Conservation (phyloP, 1,140 invertebrate genomes). For the Zeugodacus cucurbitae region DNA sequence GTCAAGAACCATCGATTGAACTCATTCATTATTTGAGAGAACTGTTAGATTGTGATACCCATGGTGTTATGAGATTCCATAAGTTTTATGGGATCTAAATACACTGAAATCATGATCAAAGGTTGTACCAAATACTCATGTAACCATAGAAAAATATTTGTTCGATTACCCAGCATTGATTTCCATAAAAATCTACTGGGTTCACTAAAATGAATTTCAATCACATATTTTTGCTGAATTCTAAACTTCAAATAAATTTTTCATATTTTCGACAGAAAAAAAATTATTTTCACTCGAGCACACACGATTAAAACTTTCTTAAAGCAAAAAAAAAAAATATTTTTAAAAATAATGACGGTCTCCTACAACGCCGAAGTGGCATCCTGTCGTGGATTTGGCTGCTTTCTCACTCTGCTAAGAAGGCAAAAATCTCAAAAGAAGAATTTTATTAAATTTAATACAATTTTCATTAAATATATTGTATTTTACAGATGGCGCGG, state of each 20-base stretch:
- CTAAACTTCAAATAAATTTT: neutral
- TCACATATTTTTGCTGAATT: neutral
- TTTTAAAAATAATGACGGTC: slow-evolving; percentile 56
- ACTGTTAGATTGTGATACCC: no score
- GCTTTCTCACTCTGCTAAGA: slow-evolving; percentile 51
- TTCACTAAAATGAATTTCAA: neutral
- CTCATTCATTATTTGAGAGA: no score
- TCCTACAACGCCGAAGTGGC: slow-evolving; percentile 55
- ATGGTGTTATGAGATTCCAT: no score
- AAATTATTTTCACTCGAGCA: neutral
- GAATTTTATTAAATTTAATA: neutral
- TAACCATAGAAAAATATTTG: no score
- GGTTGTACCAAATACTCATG: no score
- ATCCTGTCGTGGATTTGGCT: slow-evolving; percentile 52
- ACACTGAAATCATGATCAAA: no score
- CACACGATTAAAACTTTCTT: neutral
- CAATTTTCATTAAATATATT: slow-evolving; percentile 65
- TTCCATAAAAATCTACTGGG: neutral
- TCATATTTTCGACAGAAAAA: neutral
- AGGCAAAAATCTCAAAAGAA: slow-evolving; percentile 50
- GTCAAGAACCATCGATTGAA: no score
- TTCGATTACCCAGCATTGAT: no score
- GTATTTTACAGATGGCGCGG: slow-evolving; percentile 83
- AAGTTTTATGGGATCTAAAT: no score
- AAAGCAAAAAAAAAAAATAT: neutral